phyloP scores from a whole-genome alignment of 2,888 invertebrate genomes.

The Syrista parreyssii region DNA sequence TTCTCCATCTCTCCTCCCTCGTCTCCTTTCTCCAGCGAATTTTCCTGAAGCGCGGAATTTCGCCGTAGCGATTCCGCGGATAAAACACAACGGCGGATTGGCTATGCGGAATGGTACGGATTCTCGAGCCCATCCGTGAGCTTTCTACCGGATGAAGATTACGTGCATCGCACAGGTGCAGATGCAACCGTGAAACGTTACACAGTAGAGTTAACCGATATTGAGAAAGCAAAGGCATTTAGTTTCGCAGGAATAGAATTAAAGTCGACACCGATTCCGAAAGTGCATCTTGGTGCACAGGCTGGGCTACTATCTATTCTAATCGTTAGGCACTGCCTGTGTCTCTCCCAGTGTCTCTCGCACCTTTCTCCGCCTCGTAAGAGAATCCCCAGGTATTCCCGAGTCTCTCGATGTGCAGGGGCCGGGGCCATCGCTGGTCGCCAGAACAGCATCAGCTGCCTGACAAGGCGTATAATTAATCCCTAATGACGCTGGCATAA shows the following conservation, averaged over 20 bases:
- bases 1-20: constrained; percentile 11
- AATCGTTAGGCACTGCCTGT: constrained; percentile 1
- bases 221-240: neutral
- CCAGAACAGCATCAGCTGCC: constrained; percentile 53
- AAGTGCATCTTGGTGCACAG: neutral
- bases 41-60: constrained; percentile 24
- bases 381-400: neutral
- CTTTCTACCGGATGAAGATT: neutral
- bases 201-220: neutral
- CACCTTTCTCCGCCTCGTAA: constrained; percentile 3
- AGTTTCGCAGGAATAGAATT: neutral
- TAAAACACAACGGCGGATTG: neutral
- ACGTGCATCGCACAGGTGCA: neutral
- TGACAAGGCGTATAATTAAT: constrained; percentile 63
- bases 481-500: constrained; percentile 61
- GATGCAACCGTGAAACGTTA: neutral
- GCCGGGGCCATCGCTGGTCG: constrained; percentile 38
- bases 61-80: neutral
- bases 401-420: neutral
- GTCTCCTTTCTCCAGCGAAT: constrained; percentile 23
- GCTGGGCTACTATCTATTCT: constrained; percentile 6
- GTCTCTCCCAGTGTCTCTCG: constrained; percentile 8
- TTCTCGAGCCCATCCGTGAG: neutral
- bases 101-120: neutral
- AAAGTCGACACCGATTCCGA: neutral